A percentile compares a stretch with the other conserved stretches of the same genome.
Evolutionary conservation across 2,888 invertebrate species (phyloP).

Genomic region (Ophion ellenae): DNA sequence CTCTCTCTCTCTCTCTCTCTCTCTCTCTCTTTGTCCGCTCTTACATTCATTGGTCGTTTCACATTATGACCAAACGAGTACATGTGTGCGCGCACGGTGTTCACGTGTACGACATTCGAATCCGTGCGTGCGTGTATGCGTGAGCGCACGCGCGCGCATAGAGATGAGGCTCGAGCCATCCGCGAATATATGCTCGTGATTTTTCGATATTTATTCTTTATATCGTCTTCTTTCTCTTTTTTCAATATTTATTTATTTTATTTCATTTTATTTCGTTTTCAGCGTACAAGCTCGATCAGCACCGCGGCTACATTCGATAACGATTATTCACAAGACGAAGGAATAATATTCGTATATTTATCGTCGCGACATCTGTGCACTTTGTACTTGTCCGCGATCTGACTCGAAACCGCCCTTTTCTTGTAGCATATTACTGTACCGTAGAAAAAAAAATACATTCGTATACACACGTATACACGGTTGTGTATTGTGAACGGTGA

Average conservation of each 20-base stretch:
- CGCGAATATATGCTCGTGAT: slow-evolving; percentile 25
- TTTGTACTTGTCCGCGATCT: slow-evolving; percentile 69
- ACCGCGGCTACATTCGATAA: slow-evolving; percentile 68
- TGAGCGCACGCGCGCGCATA: slow-evolving; percentile 43
- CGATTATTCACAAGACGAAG: slow-evolving; percentile 69
- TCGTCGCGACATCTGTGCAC: slow-evolving; percentile 70
- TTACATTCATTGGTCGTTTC: slow-evolving; percentile 67
- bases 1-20: slow-evolving; percentile 30
- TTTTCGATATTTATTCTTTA: slow-evolving; percentile 52
- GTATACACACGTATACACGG: slow-evolving; percentile 25
- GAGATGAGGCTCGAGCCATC: slow-evolving; percentile 23
- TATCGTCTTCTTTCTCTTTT: slow-evolving; percentile 30
- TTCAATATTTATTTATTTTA: slow-evolving; percentile 28
- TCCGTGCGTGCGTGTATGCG: slow-evolving; percentile 45
- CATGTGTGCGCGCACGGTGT: neutral
- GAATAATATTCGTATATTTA: slow-evolving; percentile 70
- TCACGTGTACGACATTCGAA: slow-evolving; percentile 42
- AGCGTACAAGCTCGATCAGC: slow-evolving; percentile 64
- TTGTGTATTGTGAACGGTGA: neutral
- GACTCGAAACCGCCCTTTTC: slow-evolving; percentile 51
- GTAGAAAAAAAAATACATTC: slow-evolving; percentile 18
- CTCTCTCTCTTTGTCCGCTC: slow-evolving; percentile 44
- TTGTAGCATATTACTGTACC: slow-evolving; percentile 46
- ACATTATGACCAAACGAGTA: slow-evolving; percentile 44
- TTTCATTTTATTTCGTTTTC: slow-evolving; percentile 3